phyloP scores from a whole-genome alignment of 2,113 vertebrate genomes.

The Eudyptes chrysolophus region DNA sequence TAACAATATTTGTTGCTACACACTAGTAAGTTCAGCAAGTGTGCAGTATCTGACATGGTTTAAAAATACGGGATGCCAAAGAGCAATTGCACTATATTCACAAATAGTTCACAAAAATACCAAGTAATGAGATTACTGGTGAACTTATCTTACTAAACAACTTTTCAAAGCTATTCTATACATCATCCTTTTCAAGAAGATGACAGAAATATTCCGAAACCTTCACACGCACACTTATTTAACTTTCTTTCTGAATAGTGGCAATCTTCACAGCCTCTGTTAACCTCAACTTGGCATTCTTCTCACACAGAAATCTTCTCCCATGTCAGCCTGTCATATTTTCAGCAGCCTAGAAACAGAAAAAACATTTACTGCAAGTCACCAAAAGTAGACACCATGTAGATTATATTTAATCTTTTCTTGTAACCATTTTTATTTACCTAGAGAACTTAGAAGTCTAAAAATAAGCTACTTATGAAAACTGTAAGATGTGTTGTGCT shows the following conservation, averaged over 20 bases:
- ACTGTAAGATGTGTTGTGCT: not conserved
- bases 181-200: slow-evolving; percentile 7
- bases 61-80: slow-evolving; percentile 27
- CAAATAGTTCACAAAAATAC: not conserved
- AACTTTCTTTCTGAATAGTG: not conserved
- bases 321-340: slow-evolving; percentile 74
- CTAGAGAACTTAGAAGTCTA: not conserved
- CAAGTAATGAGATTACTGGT: not conserved
- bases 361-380: slow-evolving; percentile 6
- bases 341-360: slow-evolving; percentile 75
- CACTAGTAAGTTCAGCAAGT: not conserved
- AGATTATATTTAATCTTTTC: not conserved
- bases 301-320: not conserved
- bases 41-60: not conserved
- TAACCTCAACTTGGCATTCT: not conserved
- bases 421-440: not conserved
- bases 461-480: not conserved
- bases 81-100: not conserved
- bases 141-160: not conserved
- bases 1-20: not conserved
- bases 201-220: slow-evolving; percentile 6
- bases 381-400: not conserved
- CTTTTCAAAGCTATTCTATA: slow-evolving; percentile 25
- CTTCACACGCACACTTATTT: not conserved
- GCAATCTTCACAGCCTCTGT: slow-evolving; percentile 11